Evolutionary conservation across 2,797 vertebrate genomes (phyloP), one percentile per base, ranked within the genome.

Genomic region (Sebastiscus tertius): DNA sequence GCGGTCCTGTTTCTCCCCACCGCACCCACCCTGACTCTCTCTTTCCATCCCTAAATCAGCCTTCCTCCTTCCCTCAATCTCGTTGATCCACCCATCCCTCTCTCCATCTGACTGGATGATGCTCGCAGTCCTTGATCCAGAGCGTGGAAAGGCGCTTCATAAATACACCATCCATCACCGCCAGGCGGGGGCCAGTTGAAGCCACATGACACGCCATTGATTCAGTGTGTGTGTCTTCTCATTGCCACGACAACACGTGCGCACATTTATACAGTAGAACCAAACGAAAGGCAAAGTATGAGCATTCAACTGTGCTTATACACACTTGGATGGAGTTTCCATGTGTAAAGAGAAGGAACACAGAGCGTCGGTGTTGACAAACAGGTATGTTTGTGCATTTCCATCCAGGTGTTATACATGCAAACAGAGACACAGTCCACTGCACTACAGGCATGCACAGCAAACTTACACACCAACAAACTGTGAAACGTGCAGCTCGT

Each of bases 121-220:
- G 80, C 90, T 75, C 14, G 31, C 55, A 75, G 81, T 78, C 83
- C 91, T 91, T 89, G 85, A 93, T 92, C 89, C 85, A 65, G 66
- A 73, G 80, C 56, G 8, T 10, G 12, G 77, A 81, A 66, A 66
- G 60, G 56, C 72, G 77, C 87, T 92, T 88, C 85, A 90, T 91
- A 79, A 93, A 91, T 46, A 90, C 74, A 54, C 79, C 88, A 91
- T 94, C 90, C 85, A 91, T 93, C 93, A 93, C 75, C 2, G 22
- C 18, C 12, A 39, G 12, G 66, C 68, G 18, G 56, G 12, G 68
- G 79, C 68, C 72, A 8, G 84, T 84, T 85, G 62, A 89, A 85
- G 80, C 83, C 77, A 59, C 63, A 72, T 27, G 81, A 87, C 77
- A 78, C 6, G 6, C 56, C 54, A 79, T 68, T 83, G 86, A 84